A percentile compares a stretch with the other conserved stretches of the same genome.
These are phyloP conservation scores for Biston betularia DNA, from an alignment of 2,888 invertebrate genomes.

Conservation along the genomic window DNA sequence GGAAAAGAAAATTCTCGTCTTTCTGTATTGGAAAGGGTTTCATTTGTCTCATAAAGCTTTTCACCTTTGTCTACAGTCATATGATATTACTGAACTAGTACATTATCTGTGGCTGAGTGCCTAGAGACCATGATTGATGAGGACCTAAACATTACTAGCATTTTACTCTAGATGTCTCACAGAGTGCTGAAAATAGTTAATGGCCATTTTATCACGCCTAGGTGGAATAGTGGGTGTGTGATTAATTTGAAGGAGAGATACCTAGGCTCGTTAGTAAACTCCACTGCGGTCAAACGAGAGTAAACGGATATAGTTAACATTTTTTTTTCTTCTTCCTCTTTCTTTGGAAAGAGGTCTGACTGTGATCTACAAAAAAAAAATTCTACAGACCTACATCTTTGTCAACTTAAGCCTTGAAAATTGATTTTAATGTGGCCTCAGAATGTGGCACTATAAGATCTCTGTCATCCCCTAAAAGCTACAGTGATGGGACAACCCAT, in stretches of 20 bases:
- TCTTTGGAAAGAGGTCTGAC: no score
- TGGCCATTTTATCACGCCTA: constrained; percentile 12
- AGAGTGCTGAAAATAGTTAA: constrained; percentile 21
- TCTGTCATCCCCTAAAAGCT: no score
- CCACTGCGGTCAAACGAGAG: no score
- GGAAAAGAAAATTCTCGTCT: neutral
- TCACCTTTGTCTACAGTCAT: constrained; percentile 3
- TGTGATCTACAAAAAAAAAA: no score
- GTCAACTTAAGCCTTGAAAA: no score
- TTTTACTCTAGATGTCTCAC: constrained; percentile 19
- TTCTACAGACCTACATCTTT: no score
- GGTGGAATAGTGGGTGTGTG: neutral
- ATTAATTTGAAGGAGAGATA: neutral
- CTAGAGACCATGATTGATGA: constrained; percentile 27
- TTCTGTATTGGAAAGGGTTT: neutral
- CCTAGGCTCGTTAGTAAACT: neutral
- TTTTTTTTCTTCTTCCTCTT: no score
- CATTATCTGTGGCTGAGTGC: constrained; percentile 2
- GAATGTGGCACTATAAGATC: no score
- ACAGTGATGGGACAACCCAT: no score
- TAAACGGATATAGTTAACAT: no score
- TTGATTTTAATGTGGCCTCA: no score
- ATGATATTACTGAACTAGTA: neutral
- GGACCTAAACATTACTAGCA: constrained; percentile 10
- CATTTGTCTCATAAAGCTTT: constrained; percentile 15